A percentile compares a stretch with the other conserved stretches of the same genome.
phyloP scores from a whole-genome alignment of 2,888 invertebrate genomes.

The Diarsia mendica region DNA sequence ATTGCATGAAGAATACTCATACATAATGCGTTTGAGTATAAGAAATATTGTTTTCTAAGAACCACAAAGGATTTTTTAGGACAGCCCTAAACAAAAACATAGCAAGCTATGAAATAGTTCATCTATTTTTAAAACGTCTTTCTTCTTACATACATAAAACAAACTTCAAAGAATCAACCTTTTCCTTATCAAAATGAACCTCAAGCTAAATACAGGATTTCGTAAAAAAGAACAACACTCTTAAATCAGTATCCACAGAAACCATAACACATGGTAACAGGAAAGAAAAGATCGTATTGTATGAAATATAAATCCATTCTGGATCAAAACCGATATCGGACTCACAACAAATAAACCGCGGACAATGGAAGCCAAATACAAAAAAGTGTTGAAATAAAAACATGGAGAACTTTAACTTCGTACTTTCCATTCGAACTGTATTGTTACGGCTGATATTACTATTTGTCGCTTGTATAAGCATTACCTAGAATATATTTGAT shows the following conservation, averaged over 20 bases:
- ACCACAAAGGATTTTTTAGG: neutral
- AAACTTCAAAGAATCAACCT: neutral
- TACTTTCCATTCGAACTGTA: slow-evolving; percentile 59
- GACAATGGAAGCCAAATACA: slow-evolving; percentile 59
- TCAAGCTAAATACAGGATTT: slow-evolving; percentile 22
- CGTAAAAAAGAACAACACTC: slow-evolving; percentile 23
- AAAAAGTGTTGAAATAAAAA: slow-evolving; percentile 61
- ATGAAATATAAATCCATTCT: slow-evolving; percentile 66
- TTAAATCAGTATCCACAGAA: slow-evolving; percentile 39
- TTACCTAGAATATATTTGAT: neutral
- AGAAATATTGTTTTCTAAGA: neutral
- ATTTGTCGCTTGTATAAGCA: slow-evolving; percentile 39
- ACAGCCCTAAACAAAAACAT: neutral
- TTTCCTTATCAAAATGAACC: neutral
- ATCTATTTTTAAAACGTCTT: neutral
- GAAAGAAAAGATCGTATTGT: slow-evolving; percentile 52
- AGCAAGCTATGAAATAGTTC: neutral
- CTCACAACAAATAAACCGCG: slow-evolving; percentile 65
- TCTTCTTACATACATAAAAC: neutral
- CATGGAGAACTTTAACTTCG: slow-evolving; percentile 57
- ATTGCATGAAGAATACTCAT: neutral
- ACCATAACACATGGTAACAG: slow-evolving; percentile 50
- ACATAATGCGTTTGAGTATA: neutral
- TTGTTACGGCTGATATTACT: slow-evolving; percentile 56
- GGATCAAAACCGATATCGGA: slow-evolving; percentile 60